phyloP scores from a whole-genome alignment of 2,113 vertebrate genomes.

The Lepisosteus oculatus region DNA sequence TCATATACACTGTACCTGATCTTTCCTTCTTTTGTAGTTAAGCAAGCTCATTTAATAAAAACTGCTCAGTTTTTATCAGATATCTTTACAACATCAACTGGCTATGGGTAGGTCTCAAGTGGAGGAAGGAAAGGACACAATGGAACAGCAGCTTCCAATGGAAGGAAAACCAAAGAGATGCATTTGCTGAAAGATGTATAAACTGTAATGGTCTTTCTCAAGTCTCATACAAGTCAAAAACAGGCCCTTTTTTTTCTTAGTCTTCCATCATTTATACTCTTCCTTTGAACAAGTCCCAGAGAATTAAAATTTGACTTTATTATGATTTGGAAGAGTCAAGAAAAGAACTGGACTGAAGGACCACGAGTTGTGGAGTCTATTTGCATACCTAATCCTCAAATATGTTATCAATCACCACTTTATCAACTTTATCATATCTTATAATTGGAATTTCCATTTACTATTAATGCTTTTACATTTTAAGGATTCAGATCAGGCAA shows the following conservation, averaged over 20 bases:
- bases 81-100: slow-evolving; percentile 22
- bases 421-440: slow-evolving; percentile 30
- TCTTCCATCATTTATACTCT: too few species aligned
- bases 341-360: slow-evolving; percentile 7
- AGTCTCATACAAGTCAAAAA: too few species aligned
- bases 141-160: not conserved
- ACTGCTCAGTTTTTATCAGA: slow-evolving; percentile 22
- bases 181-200: not conserved
- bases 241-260: too few species aligned
- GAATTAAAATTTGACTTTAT: slow-evolving; percentile 8
- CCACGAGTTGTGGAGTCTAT: slow-evolving; percentile 28
- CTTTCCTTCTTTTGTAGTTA: slow-evolving; percentile 6
- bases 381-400: slow-evolving; percentile 31
- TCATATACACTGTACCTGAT: not conserved
- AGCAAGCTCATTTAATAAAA: slow-evolving; percentile 21
- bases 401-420: slow-evolving; percentile 24
- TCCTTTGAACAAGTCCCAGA: too few species aligned
- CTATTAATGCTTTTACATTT: slow-evolving; percentile 20
- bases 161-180: not conserved
- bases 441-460: slow-evolving; percentile 31
- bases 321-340: slow-evolving; percentile 8
- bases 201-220: too few species aligned
- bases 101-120: slow-evolving; percentile 9
- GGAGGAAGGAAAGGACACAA: slow-evolving; percentile 4
- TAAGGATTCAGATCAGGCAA: slow-evolving; percentile 19